These are phyloP conservation scores for Axinella damicornis DNA, from an alignment of 37 sponge, comb jelly and placozoan genomes.

Conservation along the genomic window DNA sequence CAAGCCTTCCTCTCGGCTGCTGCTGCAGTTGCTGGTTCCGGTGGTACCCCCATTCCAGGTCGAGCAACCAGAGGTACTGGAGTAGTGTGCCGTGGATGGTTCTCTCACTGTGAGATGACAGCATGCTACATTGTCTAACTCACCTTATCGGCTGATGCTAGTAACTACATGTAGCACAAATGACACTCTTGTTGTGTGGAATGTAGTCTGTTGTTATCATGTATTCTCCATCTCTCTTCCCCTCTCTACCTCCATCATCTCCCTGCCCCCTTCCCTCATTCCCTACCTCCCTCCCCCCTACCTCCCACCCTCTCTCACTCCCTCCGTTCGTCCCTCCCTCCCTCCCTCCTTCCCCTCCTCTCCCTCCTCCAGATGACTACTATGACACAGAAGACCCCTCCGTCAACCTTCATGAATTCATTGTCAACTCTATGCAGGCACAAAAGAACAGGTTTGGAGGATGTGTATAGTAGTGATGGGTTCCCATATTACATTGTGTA, in stretches of 20 bases:
- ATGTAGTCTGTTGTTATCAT: not conserved
- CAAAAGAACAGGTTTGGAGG: not conserved
- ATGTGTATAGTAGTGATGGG: no score
- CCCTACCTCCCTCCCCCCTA: not conserved
- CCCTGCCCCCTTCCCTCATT: no score
- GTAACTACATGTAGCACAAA: no score
- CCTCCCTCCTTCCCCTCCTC: slow-evolving; percentile 17
- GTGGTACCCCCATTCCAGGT: not conserved
- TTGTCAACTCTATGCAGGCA: slow-evolving; percentile 70
- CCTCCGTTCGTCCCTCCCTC: not conserved
- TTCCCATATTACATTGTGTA: no score
- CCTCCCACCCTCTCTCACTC: no score
- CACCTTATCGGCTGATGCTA: no score
- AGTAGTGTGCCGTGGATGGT: not conserved
- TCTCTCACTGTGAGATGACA: not conserved
- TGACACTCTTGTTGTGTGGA: no score
- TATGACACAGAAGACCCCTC: slow-evolving; percentile 86
- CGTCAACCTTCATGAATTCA: slow-evolving; percentile 86
- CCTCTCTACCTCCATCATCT: not conserved
- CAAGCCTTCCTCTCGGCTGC: no score
- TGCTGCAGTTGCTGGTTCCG: no score
- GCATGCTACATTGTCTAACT: not conserved
- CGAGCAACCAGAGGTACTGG: slow-evolving; percentile 27
- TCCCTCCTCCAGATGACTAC: slow-evolving; percentile 55
- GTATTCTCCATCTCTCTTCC: slow-evolving; percentile 11